A percentile compares a stretch with the other conserved stretches of the same genome.
These are phyloP conservation scores for Eumeta japonica DNA, from an alignment of 1,140 invertebrate species.

Conservation along the genomic window DNA sequence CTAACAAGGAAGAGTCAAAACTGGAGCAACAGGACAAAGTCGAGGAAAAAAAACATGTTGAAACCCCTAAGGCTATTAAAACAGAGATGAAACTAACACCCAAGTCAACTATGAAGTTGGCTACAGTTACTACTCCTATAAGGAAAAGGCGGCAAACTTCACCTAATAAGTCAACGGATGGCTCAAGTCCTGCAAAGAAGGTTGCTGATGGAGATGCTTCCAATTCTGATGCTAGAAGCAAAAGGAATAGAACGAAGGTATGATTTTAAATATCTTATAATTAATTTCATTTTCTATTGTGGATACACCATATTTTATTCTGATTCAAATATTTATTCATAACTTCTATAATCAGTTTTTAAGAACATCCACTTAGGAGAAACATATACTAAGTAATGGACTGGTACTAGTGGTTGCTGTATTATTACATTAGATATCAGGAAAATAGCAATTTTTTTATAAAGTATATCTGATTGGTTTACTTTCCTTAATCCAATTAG, in stretches of 20 bases:
- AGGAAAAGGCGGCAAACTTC: conserved; percentile 50
- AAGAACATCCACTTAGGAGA: too few relatives aligned
- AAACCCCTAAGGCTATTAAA: conserved; percentile 6
- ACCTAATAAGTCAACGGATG: conserved; percentile 32
- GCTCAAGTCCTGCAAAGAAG: conserved; percentile 39
- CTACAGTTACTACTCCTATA: conserved; percentile 55
- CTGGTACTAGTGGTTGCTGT: too few relatives aligned
- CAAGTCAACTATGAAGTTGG: conserved; percentile 55
- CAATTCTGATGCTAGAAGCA: conserved; percentile 43
- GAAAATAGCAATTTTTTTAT: too few relatives aligned
- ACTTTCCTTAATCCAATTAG: too few relatives aligned
- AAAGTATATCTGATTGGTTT: too few relatives aligned
- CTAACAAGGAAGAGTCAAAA: conserved; percentile 9
- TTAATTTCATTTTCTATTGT: not conserved
- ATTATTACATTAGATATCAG: too few relatives aligned
- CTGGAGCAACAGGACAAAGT: conserved; percentile 14
- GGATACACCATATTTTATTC: conserved; percentile 1
- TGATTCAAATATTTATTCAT: too few relatives aligned
- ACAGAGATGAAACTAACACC: conserved; percentile 32
- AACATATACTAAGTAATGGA: too few relatives aligned
- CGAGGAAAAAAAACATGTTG: conserved; percentile 20
- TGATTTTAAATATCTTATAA: conserved; percentile 1
- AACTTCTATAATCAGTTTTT: too few relatives aligned
- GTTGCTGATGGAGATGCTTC: conserved; percentile 21
- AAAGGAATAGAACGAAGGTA: conserved; percentile 53